Conservation (phyloP, 2,888 invertebrate genomes). For the Carcina quercana region DNA sequence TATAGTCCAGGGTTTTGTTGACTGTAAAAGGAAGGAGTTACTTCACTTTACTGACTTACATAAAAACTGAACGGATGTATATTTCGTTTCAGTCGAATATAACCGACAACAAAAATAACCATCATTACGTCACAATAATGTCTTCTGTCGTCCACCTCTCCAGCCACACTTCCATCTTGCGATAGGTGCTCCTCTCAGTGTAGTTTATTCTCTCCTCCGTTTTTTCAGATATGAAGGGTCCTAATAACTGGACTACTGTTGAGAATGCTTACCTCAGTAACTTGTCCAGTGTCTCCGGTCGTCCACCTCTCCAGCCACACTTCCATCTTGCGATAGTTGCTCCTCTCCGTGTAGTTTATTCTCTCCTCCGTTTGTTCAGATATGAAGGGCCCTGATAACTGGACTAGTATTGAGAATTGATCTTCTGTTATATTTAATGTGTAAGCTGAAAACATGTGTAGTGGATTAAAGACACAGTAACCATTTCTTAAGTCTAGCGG, state of each 20-base stretch:
- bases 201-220: constrained; percentile 39
- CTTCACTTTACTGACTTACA: too few species aligned
- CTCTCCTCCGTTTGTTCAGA: constrained; percentile 46
- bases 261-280: too few species aligned
- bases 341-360: constrained; percentile 34
- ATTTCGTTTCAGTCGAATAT: too few species aligned
- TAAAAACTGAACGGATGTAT: too few species aligned
- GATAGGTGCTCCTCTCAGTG: constrained; percentile 22
- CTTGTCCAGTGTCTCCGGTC: too few species aligned
- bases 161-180: constrained; percentile 45
- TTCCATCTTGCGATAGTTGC: constrained; percentile 27
- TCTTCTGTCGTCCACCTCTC: constrained; percentile 33
- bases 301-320: constrained; percentile 42
- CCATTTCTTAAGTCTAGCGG: too few species aligned
- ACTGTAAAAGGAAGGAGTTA: constrained; percentile 24
- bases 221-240: constrained; percentile 56
- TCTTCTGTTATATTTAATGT: constrained; percentile 24
- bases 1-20: constrained; percentile 74
- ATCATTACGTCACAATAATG: too few species aligned
- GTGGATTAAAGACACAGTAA: too few species aligned
- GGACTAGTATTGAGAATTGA: constrained; percentile 30
- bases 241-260: constrained; percentile 37
- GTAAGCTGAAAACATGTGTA: constrained; percentile 36
- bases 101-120: too few species aligned
- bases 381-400: constrained; percentile 51